These are phyloP conservation scores for Trissolcus basalis DNA, from an alignment of 1,140 invertebrate species.

Conservation along the genomic window DNA sequence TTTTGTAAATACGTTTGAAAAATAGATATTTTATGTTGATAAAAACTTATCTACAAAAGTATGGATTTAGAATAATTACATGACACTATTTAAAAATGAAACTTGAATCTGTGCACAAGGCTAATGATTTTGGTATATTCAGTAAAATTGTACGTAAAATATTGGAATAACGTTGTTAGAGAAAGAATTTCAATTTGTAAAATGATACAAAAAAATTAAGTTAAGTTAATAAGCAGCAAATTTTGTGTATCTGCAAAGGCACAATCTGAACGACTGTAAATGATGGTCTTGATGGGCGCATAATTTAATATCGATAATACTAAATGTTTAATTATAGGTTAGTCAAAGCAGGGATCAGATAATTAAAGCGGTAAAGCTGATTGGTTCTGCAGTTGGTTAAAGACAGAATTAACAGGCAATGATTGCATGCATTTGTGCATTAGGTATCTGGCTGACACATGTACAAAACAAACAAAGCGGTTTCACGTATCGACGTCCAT, in stretches of 20 bases:
- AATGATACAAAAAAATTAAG: neutral
- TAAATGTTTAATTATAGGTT: constrained; percentile 56
- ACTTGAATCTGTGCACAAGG: too few species aligned
- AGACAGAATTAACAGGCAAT: constrained; percentile 58
- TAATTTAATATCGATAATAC: constrained; percentile 59
- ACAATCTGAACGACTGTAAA: constrained; percentile 40
- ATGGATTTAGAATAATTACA: too few species aligned
- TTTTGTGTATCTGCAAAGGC: constrained; percentile 19
- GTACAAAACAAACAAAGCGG: constrained; percentile 59
- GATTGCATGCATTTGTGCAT: constrained; percentile 57
- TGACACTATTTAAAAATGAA: too few species aligned
- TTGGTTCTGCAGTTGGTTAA: constrained; percentile 55
- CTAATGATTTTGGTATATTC: too few species aligned
- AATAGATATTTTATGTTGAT: too few species aligned
- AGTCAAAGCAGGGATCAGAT: constrained; percentile 57
- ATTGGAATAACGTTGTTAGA: neutral
- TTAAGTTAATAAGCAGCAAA: constrained; percentile 22
- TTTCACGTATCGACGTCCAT: constrained; percentile 60
- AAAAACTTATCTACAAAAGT: too few species aligned
- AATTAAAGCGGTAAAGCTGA: constrained; percentile 56
- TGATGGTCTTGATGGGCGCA: constrained; percentile 49
- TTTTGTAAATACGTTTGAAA: too few species aligned
- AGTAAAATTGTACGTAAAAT: neutral
- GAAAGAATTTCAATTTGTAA: neutral
- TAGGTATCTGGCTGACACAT: constrained; percentile 56